Evolutionary conservation across 2,113 vertebrate species (phyloP), one percentile per base, ranked within the genome.

Genomic region (Caracal caracal): DNA sequence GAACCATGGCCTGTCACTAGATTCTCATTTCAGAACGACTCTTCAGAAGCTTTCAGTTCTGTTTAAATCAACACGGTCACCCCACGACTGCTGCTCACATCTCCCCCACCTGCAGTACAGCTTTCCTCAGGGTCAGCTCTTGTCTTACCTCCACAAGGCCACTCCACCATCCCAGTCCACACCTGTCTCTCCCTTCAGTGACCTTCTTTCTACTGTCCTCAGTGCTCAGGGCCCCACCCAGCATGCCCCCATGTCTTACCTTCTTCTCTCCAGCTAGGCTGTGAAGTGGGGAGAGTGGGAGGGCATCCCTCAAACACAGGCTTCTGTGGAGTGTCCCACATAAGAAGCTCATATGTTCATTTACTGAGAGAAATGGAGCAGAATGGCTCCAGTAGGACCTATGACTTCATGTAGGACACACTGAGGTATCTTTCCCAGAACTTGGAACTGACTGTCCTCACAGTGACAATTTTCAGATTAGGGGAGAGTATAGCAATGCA

Each of bases 41-140:
- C 30, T 80, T 76, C 26, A 2, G 53, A 83, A 61, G 37, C 6
- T 26, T 30, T 33, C 9, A 24, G 30, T 82, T 93, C 22, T 75
- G 4, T 61, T 40, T 68, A 56, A 66, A 53, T 37, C 22, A 40
- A 47, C 37, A 1, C 6, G 10, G 63, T 17, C 10, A 35, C 59
- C n/a, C 47, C 6, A 4, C 0, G 10, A 63, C 47, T 85, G 80
- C 61, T 17, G 84, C 8, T 53, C 22, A 0, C 0, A 0, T 8
- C 28, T n/a, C 47, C 53, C 59, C 43, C 10, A 2, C 5, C 37
- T n/a, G n/a, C 7, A n/a, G 40, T 4, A 6, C 51, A 49, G 43
- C 43, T 28, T 12, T 90, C 28, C 43, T 85, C 24, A 20, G 37
- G 5, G 10, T 51, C 16, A 24, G 49, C 24, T 91, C 26, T 53